Percentiles rank a stretch among this genome's conserved stretches.
phyloP scores from a whole-genome alignment of 2,797 vertebrate species.

The Coranthus polyacanthus region DNA sequence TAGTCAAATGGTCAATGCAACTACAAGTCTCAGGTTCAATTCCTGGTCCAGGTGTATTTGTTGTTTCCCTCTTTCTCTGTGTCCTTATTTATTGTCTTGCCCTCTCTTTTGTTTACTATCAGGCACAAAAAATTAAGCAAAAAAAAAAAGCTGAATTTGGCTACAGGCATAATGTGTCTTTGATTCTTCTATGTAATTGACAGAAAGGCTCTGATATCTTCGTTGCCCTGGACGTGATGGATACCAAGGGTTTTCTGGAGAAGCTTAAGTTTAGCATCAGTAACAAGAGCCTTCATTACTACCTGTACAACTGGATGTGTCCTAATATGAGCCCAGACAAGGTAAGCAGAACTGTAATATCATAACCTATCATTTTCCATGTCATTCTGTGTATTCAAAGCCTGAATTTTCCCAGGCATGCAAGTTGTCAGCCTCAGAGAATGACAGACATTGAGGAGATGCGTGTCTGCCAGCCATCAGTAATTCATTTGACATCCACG shows the following conservation, averaged over 20 bases:
- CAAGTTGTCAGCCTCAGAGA: no score
- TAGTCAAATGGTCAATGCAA: no score
- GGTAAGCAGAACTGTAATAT: constrained; percentile 75
- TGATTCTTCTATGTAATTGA: not conserved
- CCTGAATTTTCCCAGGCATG: not conserved
- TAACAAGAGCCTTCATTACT: constrained; percentile 91
- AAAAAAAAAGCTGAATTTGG: no score
- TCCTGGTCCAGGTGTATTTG: no score
- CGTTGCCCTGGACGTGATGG: constrained; percentile 93
- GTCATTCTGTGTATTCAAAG: constrained; percentile 7
- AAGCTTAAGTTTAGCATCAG: constrained; percentile 93
- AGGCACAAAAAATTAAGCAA: no score
- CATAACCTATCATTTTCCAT: not conserved
- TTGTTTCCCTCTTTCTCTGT: no score
- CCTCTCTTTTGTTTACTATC: no score
- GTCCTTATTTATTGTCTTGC: no score
- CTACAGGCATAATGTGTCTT: no score
- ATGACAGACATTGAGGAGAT: not conserved
- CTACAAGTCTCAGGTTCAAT: no score
- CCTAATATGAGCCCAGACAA: constrained; percentile 92
- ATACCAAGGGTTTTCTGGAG: constrained; percentile 92
- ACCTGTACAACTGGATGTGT: constrained; percentile 98
- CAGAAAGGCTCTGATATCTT: constrained; percentile 88
- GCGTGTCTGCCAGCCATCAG: not conserved
- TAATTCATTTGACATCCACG: constrained; percentile 3